phyloP scores from a whole-genome alignment of 1,140 invertebrate species.

The Temnothorax longispinosus region DNA sequence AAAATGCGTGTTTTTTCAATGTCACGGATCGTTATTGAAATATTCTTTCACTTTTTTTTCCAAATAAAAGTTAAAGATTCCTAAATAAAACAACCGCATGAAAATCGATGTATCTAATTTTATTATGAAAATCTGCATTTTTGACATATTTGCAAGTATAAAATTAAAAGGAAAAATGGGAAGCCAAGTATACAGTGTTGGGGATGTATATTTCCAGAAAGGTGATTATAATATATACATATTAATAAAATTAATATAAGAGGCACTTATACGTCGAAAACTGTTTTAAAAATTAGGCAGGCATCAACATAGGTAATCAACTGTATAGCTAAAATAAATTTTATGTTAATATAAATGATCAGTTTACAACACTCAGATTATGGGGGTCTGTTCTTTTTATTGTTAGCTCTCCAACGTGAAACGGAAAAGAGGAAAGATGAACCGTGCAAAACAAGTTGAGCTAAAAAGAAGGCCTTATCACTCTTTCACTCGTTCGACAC shows the following conservation, averaged over 20 bases:
- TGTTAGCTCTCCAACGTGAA: too few relatives aligned
- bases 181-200: background rate
- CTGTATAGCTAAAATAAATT: background rate
- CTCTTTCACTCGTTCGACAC: background rate
- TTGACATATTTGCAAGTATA: background rate
- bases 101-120: background rate
- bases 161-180: background rate
- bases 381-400: too few relatives aligned
- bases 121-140: background rate
- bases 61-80: background rate
- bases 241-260: conserved; percentile 5
- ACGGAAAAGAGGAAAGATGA: too few relatives aligned
- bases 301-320: background rate
- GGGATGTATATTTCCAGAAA: background rate
- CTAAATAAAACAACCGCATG: background rate
- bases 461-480: background rate
- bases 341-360: background rate
- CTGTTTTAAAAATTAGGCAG: background rate
- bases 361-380: background rate
- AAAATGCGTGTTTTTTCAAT: background rate
- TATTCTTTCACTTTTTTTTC: background rate
- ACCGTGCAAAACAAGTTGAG: too few relatives aligned
- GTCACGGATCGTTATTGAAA: background rate
- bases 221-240: background rate
- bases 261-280: background rate